Percentiles rank a stretch among this genome's conserved stretches.
phyloP scores from a whole-genome alignment of 1,140 invertebrate genomes.

The Drosophila littoralis region DNA sequence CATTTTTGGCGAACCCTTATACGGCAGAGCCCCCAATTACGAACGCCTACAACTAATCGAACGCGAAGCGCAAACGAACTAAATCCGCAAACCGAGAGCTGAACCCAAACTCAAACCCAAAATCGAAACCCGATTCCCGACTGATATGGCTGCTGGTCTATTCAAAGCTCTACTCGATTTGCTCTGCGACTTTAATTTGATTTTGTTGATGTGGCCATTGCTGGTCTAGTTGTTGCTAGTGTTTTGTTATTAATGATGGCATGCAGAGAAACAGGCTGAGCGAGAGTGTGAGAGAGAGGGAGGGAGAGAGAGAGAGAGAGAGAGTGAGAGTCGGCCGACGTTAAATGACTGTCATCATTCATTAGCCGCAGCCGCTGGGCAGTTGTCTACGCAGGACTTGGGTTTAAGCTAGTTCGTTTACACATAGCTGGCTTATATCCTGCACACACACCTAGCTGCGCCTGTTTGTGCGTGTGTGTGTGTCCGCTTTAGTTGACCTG shows the following conservation, averaged over 20 bases:
- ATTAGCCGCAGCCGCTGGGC: conserved; percentile 72
- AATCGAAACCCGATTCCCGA: background rate
- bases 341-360: conserved; percentile 81
- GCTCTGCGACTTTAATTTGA: conserved; percentile 64
- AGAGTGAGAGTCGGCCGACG: conserved; percentile 20
- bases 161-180: conserved; percentile 16
- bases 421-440: conserved; percentile 61
- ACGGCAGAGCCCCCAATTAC: conserved; percentile 31
- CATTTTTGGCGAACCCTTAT: conserved; percentile 18
- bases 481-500: conserved; percentile 21
- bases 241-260: conserved; percentile 69
- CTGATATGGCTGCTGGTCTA: background rate
- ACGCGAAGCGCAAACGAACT: background rate
- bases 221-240: conserved; percentile 26
- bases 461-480: conserved; percentile 9
- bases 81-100: background rate
- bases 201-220: conserved; percentile 69
- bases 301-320: background rate
- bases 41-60: conserved; percentile 23
- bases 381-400: conserved; percentile 60
- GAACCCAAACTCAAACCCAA: background rate
- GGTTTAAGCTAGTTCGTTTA: conserved; percentile 54
- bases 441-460: conserved; percentile 30
- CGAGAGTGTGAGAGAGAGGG: background rate
- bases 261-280: background rate